Evolutionary conservation across 2,888 invertebrate genomes (phyloP).

Genomic region (Tholera decimalis): DNA sequence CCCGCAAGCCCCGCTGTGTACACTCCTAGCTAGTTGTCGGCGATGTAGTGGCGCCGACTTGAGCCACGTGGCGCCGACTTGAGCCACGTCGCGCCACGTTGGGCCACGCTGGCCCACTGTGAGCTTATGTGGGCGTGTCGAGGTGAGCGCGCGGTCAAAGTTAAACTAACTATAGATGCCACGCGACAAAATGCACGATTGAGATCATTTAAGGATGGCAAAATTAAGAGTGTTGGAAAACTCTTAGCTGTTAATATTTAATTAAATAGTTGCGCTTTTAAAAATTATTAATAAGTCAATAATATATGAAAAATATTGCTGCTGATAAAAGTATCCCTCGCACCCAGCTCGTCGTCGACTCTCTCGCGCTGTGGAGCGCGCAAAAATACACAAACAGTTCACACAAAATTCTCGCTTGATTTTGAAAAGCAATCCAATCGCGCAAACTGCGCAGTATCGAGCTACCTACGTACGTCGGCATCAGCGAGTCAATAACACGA

Average conservation of each 20-base stretch:
- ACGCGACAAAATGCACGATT: neutral
- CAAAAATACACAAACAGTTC: conserved; percentile 11
- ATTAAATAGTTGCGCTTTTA: neutral
- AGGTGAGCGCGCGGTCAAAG: conserved; percentile 12
- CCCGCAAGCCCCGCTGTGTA: conserved; percentile 6
- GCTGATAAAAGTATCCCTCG: neutral
- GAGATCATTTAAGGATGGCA: too few relatives aligned
- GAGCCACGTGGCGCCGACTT: neutral
- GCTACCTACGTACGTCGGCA: neutral
- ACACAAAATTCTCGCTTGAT: conserved; percentile 23
- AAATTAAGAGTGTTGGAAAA: neutral
- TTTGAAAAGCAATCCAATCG: conserved; percentile 43
- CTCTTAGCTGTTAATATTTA: neutral
- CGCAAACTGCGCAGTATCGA: conserved; percentile 17
- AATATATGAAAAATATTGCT: too few relatives aligned
- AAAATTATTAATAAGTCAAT: too few relatives aligned
- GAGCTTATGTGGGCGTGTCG: neutral
- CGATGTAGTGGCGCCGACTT: neutral
- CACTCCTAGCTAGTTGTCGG: conserved; percentile 9
- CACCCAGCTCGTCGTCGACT: neutral
- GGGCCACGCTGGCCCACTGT: neutral
- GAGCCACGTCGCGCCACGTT: conserved; percentile 4
- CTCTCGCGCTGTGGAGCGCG: neutral
- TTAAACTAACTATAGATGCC: conserved; percentile 3
- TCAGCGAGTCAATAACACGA: conserved; percentile 37